Evolutionary conservation across 2,797 vertebrate genomes (phyloP).

Genomic region (Argentina silus): DNA sequence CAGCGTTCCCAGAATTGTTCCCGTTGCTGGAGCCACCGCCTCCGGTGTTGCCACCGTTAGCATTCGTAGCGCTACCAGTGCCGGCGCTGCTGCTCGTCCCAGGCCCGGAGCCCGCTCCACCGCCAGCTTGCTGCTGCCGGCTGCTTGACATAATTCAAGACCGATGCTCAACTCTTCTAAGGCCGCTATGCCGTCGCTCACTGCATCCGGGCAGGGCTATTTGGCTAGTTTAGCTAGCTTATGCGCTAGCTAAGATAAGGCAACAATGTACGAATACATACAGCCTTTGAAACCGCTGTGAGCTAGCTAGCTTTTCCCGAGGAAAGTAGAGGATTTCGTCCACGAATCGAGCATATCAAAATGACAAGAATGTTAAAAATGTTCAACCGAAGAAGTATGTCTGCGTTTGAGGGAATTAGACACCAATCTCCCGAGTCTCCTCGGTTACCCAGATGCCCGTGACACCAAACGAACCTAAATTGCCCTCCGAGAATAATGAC

Average conservation of each 20-base stretch:
- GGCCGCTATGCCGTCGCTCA: constrained; percentile 59
- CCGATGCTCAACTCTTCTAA: constrained; percentile 61
- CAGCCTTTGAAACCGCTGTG: constrained; percentile 18
- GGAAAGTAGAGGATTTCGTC: background rate
- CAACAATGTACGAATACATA: constrained; percentile 39
- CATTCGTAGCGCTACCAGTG: constrained; percentile 48
- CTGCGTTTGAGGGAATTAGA: constrained; percentile 13
- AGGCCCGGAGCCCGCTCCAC: constrained; percentile 70
- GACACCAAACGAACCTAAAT: background rate
- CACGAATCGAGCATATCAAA: background rate
- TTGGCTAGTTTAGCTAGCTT: constrained; percentile 37
- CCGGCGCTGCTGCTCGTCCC: constrained; percentile 74
- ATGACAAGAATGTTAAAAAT: constrained; percentile 18
- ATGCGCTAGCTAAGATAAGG: constrained; percentile 43
- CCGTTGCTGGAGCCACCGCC: constrained; percentile 29
- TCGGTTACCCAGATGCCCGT: constrained; percentile 51
- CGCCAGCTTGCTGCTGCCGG: constrained; percentile 70
- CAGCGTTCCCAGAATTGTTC: constrained; percentile 67
- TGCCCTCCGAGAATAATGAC: background rate
- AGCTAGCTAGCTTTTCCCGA: constrained; percentile 6
- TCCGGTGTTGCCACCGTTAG: constrained; percentile 4
- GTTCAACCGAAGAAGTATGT: constrained; percentile 45
- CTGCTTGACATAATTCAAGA: constrained; percentile 74
- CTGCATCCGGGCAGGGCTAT: constrained; percentile 71
- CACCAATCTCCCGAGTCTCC: constrained; percentile 57